Conservation (phyloP, 2,797 vertebrate genomes). For the Cheirogaleus major region DNA sequence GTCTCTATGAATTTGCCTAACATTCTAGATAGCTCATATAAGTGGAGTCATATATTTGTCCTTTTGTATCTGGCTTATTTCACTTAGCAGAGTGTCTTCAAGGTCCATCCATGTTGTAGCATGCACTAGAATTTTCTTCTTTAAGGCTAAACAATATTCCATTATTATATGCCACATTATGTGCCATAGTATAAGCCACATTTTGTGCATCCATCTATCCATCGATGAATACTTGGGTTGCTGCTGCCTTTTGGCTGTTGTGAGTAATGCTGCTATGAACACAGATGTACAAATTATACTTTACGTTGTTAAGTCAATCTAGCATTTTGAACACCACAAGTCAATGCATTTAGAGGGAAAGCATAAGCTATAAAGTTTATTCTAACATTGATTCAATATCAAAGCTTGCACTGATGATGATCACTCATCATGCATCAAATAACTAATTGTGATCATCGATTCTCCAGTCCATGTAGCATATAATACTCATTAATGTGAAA, state of each 20-base stretch:
- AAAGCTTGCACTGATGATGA: neutral
- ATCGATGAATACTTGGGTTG: neutral
- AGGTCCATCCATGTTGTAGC: neutral
- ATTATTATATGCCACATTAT: neutral
- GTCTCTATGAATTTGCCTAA: neutral
- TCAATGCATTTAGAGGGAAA: neutral
- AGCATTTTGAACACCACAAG: neutral
- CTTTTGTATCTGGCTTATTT: neutral
- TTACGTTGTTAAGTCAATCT: neutral
- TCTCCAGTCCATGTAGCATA: neutral
- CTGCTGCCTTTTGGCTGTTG: neutral
- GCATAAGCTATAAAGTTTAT: neutral
- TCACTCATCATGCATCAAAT: neutral
- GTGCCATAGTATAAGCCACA: neutral
- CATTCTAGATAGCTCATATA: neutral
- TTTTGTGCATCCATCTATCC: neutral
- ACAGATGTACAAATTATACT: neutral
- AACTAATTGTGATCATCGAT: neutral
- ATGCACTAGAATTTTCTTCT: neutral
- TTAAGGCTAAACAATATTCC: neutral
- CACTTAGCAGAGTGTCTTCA: neutral
- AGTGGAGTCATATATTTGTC: neutral
- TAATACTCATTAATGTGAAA: neutral
- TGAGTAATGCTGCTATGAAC: neutral
- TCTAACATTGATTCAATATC: neutral